Conservation (phyloP, 2,113 vertebrate species). For the Xiphophorus maculatus region DNA sequence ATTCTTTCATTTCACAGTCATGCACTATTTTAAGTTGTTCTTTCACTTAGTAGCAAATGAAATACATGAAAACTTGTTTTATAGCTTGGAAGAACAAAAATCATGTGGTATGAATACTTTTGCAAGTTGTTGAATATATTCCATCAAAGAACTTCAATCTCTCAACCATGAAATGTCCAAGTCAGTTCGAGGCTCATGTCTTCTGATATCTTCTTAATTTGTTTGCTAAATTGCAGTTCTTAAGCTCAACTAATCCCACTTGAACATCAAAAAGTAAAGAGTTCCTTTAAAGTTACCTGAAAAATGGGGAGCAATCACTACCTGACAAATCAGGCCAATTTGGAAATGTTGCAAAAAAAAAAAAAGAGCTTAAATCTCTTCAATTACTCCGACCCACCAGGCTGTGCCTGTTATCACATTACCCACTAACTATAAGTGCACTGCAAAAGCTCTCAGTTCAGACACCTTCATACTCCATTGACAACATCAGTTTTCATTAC, state of each 20-base stretch:
- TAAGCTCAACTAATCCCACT: constrained; percentile 49
- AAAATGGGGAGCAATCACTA: constrained; percentile 63
- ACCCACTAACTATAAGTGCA: constrained; percentile 57
- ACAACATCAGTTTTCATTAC: constrained; percentile 15
- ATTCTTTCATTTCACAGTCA: not conserved
- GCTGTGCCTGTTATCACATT: constrained; percentile 72
- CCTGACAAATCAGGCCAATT: constrained; percentile 69
- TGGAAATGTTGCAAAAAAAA: constrained; percentile 54
- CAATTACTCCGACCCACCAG: constrained; percentile 53
- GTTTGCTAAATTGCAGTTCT: constrained; percentile 40
- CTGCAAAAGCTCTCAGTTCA: constrained; percentile 56
- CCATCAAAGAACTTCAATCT: not conserved
- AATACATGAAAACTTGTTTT: not conserved
- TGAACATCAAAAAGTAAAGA: constrained; percentile 63
- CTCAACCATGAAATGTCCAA: too few relatives aligned
- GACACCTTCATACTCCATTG: constrained; percentile 53
- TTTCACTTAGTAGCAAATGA: not conserved
- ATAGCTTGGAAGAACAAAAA: not conserved
- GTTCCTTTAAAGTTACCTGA: constrained; percentile 64
- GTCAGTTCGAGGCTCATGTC: not conserved
- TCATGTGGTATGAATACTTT: not conserved
- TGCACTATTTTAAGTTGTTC: not conserved
- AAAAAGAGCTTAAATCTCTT: constrained; percentile 62
- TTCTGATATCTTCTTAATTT: constrained; percentile 17
- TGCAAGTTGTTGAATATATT: not conserved